These are phyloP conservation scores for Himantopus leucocephalus DNA, from an alignment of 2,113 vertebrate species.

Conservation along the genomic window DNA sequence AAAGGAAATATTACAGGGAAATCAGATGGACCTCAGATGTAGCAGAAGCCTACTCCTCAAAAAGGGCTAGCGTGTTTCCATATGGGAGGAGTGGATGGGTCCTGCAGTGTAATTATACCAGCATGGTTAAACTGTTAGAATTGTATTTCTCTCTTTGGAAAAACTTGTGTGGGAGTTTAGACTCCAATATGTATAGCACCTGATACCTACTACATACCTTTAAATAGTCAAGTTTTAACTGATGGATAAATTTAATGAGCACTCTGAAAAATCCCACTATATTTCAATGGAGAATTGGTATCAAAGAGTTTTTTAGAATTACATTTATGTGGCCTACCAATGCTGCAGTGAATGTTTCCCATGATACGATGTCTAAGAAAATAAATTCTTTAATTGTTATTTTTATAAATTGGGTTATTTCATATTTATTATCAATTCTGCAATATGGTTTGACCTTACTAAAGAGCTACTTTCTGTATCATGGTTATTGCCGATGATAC, in stretches of 20 bases:
- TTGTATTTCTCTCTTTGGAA: not conserved
- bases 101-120: not conserved
- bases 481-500: not conserved
- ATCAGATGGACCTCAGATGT: not conserved
- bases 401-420: not conserved
- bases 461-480: not conserved
- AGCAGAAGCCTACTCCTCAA: not conserved
- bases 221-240: not conserved
- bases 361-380: not conserved
- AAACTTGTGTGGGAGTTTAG: not conserved
- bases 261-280: not conserved
- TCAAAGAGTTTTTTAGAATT: not conserved
- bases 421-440: not conserved
- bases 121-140: not conserved
- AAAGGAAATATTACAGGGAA: not conserved
- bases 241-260: not conserved
- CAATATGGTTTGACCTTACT: not conserved
- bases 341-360: not conserved
- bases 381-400: not conserved
- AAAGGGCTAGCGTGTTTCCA: not conserved
- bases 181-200: not conserved
- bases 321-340: not conserved
- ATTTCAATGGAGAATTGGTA: not conserved
- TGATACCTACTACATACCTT: not conserved
- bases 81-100: not conserved